These are phyloP conservation scores for Allophyes oxyacanthae DNA, from an alignment of 2,888 invertebrate species.

Conservation along the genomic window DNA sequence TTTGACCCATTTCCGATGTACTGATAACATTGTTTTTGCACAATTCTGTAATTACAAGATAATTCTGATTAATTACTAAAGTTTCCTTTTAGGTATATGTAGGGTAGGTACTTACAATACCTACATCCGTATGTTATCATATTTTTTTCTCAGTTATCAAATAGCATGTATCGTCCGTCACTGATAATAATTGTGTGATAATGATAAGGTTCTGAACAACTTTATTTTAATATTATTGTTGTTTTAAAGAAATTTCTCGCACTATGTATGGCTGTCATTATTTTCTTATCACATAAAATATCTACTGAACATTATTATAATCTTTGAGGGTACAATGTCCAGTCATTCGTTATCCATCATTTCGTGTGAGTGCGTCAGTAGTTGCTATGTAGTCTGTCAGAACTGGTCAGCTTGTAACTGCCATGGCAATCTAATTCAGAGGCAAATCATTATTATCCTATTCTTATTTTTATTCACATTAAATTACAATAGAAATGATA, in stretches of 20 bases:
- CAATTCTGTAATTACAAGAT: slow-evolving; percentile 23
- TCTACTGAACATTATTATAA: neutral
- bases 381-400: too few relatives aligned
- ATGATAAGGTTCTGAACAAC: slow-evolving; percentile 26
- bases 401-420: too few relatives aligned
- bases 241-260: slow-evolving; percentile 24
- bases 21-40: slow-evolving; percentile 15
- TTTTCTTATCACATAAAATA: slow-evolving; percentile 18
- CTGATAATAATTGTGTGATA: slow-evolving; percentile 22
- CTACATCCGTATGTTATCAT: slow-evolving; percentile 7
- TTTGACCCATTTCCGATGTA: slow-evolving; percentile 27
- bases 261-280: slow-evolving; percentile 17
- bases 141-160: slow-evolving; percentile 14
- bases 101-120: too few relatives aligned
- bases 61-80: neutral
- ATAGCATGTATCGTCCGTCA: neutral
- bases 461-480: too few relatives aligned
- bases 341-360: too few relatives aligned
- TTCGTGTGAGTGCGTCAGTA: too few relatives aligned
- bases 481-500: too few relatives aligned
- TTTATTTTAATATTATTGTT: slow-evolving; percentile 6
- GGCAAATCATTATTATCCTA: too few relatives aligned
- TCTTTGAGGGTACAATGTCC: too few relatives aligned
- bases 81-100: too few relatives aligned
- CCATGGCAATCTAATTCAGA: too few relatives aligned